Evolutionary conservation across 2,113 vertebrate species (phyloP).

Genomic region (Spilogale gracilis): DNA sequence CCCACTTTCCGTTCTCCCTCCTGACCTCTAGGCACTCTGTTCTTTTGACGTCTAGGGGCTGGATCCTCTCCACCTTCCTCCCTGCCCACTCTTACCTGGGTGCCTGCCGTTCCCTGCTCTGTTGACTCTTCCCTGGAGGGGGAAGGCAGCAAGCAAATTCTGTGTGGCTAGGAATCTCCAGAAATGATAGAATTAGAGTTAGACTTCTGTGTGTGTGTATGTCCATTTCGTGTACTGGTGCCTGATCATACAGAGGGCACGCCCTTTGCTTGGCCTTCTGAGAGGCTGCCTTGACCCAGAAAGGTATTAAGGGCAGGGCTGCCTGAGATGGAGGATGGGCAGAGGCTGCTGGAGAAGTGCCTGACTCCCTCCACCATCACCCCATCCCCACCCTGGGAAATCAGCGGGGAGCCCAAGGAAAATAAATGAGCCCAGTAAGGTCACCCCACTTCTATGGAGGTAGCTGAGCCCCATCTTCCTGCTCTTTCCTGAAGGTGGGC

Average conservation of each 20-base stretch:
- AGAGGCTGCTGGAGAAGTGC: neutral
- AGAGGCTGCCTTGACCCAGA: neutral
- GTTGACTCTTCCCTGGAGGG: neutral
- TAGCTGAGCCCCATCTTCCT: neutral
- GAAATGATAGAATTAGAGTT: neutral
- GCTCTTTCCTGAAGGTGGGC: slow-evolving; percentile 89
- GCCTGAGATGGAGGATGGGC: neutral
- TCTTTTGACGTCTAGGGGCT: neutral
- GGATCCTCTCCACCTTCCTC: neutral
- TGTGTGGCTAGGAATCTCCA: neutral
- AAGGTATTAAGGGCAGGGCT: neutral
- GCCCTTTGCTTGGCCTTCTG: neutral
- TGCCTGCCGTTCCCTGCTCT: neutral
- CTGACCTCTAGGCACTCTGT: neutral
- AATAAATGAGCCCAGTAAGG: neutral
- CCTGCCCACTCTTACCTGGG: neutral
- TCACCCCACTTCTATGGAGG: neutral
- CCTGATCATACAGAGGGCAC: neutral
- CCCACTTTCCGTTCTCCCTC: neutral
- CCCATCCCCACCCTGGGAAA: neutral
- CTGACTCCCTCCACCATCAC: too few species aligned
- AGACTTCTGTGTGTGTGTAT: neutral
- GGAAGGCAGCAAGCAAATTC: neutral
- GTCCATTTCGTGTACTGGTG: fast-evolving
- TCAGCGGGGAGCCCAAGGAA: neutral